These are phyloP conservation scores for Streptopelia turtur DNA, from an alignment of 2,797 vertebrate species.

Conservation along the genomic window DNA sequence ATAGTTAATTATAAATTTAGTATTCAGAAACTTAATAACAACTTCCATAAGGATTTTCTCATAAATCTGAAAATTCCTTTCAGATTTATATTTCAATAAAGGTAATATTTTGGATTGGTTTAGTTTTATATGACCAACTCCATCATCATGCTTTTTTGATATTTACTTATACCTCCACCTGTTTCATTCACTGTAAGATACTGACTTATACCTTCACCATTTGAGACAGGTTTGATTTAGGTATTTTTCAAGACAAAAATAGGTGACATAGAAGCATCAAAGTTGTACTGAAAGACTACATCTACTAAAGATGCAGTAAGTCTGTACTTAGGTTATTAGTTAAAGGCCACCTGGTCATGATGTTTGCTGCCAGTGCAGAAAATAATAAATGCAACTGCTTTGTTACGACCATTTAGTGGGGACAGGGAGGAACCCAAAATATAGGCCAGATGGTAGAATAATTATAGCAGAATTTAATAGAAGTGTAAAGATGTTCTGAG, in stretches of 20 bases:
- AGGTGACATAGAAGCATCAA: background rate
- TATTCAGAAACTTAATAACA: background rate
- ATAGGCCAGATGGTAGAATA: conserved; percentile 22
- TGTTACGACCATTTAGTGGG: background rate
- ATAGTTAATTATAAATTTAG: background rate
- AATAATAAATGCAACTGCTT: background rate
- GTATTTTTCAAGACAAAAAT: background rate
- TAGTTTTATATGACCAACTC: background rate
- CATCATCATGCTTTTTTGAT: background rate
- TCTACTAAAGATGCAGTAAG: background rate
- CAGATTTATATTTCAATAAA: background rate
- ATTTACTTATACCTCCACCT: background rate
- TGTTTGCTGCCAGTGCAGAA: background rate
- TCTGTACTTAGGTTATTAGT: background rate
- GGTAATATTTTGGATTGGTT: background rate
- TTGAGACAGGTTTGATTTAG: background rate
- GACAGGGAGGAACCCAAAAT: background rate
- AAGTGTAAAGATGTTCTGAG: conserved; percentile 1
- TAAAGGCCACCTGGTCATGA: background rate
- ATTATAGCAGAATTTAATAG: conserved; percentile 11
- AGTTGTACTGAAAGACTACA: background rate
- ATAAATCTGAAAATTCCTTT: background rate
- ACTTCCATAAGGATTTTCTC: background rate
- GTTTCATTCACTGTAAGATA: background rate
- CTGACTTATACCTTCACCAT: background rate